Evolutionary conservation across 2,113 vertebrate genomes (phyloP), one percentile per base, ranked within the genome.

Genomic region (Mobula hypostoma): DNA sequence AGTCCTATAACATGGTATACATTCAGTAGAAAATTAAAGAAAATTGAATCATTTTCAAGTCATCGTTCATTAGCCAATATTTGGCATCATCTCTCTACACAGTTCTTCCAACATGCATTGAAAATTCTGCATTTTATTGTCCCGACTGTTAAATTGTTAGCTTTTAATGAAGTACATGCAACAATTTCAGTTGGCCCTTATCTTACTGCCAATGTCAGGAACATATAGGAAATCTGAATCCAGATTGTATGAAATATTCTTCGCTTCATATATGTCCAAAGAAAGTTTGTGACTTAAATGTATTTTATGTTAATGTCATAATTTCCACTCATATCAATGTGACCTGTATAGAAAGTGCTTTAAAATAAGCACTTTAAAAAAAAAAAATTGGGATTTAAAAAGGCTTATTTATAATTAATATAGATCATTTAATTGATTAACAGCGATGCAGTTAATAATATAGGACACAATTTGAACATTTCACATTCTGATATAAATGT

Each of bases 401-500:
- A 36, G 61, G 32, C 66, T 90, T 90, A 72, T 40, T 91, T 91
- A 32, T 70, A 36, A 72, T 72, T 24, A 36, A 72, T 72, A 72
- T 72, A 66, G 32, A 6, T 72, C 90, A 92, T 32, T 19, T 92
- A 24, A 92, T 72, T 72, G 90, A 92, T 32, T 72, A 92, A 40
- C 24, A 72, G 21, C 68, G 40, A 92, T 72, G 90, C 68, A 92
- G 90, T 92, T 72, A 92, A 72, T 15, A 56, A 56, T 36, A 12
- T 72, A 92, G 63, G 90, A 5, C 68, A 92, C 61, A 68, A 40
- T 90, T 66, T 90, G n/a, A 72, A 32, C 48, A 19, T 72, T 92
- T 92, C 90, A 74, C 15, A 66, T 32, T 92, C 19, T 12, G 66
- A 92, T 92, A 40, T 92, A 48, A 48, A 40, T 92, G 90, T 92